These are phyloP conservation scores for Epinephelus fuscoguttatus DNA, from an alignment of 2,113 vertebrate genomes.

Conservation along the genomic window DNA sequence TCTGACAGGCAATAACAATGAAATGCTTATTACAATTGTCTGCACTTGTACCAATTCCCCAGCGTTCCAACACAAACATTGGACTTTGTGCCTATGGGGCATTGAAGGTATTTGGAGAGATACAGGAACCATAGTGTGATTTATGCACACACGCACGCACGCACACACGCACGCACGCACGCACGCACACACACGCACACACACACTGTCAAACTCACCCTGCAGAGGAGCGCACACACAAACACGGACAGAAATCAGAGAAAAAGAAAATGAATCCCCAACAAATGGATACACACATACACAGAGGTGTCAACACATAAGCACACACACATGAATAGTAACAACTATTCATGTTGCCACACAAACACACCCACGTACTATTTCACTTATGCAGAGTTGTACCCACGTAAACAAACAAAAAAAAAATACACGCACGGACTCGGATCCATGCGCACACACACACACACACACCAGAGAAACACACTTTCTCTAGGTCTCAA, in stretches of 20 bases:
- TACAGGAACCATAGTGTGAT: slow-evolving; percentile 34
- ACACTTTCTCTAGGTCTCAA: slow-evolving; percentile 50
- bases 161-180: neutral
- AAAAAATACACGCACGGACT: neutral
- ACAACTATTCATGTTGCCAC: slow-evolving; percentile 50
- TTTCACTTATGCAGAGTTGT: slow-evolving; percentile 51
- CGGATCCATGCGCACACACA: neutral
- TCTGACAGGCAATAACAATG: slow-evolving; percentile 36
- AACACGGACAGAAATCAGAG: slow-evolving; percentile 2
- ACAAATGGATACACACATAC: slow-evolving; percentile 12
- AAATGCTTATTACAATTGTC: slow-evolving; percentile 25
- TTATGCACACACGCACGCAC: slow-evolving; percentile 15
- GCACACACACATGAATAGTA: slow-evolving; percentile 22
- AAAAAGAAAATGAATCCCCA: neutral
- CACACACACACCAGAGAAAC: neutral
- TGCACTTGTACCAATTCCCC: slow-evolving; percentile 50
- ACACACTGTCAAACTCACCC: neutral
- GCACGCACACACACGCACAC: neutral
- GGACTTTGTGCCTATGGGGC: slow-evolving; percentile 39
- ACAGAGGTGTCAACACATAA: slow-evolving; percentile 1
- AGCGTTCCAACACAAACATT: slow-evolving; percentile 27
- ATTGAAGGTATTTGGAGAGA: slow-evolving; percentile 37
- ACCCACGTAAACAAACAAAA: slow-evolving; percentile 41
- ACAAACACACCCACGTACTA: slow-evolving; percentile 59
- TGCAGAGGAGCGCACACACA: slow-evolving; percentile 7